Evolutionary conservation across 2,797 vertebrate genomes (phyloP).

Genomic region (Choloepus didactylus): DNA sequence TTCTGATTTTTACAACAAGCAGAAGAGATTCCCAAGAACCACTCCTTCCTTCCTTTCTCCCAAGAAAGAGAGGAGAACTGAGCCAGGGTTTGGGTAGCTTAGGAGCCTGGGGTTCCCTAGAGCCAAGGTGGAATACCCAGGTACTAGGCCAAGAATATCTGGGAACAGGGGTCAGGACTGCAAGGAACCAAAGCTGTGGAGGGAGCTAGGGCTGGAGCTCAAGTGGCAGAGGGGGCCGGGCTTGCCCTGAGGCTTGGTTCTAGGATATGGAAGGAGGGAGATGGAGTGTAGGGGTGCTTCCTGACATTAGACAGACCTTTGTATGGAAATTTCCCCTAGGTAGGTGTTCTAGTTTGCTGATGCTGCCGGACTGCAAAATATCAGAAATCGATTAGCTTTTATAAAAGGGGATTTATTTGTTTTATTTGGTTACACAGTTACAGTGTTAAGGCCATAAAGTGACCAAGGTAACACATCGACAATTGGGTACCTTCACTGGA

Average conservation of each 20-base stretch:
- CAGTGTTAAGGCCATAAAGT: no score
- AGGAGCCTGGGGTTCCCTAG: not conserved
- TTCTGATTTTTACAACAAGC: not conserved
- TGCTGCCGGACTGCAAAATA: no score
- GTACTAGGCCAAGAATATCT: not conserved
- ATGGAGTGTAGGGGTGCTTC: not conserved
- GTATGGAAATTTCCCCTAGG: no score
- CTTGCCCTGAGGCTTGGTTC: not conserved
- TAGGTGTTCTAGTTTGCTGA: no score
- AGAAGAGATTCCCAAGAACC: not conserved
- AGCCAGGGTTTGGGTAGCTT: no score
- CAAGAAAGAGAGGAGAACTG: not conserved
- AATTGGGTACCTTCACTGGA: no score
- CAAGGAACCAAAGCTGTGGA: not conserved
- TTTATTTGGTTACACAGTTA: no score
- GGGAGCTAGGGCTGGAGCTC: not conserved
- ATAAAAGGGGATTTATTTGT: no score
- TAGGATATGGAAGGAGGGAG: not conserved
- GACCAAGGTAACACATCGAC: no score
- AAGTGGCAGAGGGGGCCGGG: not conserved
- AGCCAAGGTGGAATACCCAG: no score
- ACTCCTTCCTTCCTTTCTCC: no score
- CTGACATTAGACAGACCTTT: not conserved
- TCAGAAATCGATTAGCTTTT: no score
- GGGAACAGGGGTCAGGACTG: not conserved